Evolutionary conservation across 2,797 vertebrate genomes (phyloP), one percentile per base, ranked within the genome.

Genomic region (Picus viridis): DNA sequence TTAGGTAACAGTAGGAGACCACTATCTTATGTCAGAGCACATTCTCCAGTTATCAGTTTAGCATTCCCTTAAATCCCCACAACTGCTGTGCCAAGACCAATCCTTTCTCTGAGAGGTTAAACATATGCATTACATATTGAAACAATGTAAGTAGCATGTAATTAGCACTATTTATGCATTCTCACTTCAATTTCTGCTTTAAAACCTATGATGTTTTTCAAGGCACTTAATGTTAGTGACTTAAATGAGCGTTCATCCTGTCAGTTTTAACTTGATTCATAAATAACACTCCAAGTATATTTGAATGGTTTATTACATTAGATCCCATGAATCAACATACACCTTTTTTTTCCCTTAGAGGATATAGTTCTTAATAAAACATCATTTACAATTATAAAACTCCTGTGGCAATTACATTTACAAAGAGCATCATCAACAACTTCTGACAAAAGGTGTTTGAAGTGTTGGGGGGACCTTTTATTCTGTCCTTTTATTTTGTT

Each of bases 401-500:
- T 93, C 32, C 22, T 74, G 93, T 77, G 89, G 90, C 95, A 96
- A 97, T 97, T 97, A 96, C 93, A 96, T 95, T 95, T 96, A 95
- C 90, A 95, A 97, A 94, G 87, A 92, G 83, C 65, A 87, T 95
- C 94, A 92, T 59, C 24, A 2, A 92, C 91, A 97, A 96, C 78
- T 96, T 95, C 49, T 90, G 97, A 97, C 95, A 97, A 97, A 98
- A 97, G 95, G 95, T 91, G 80, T 78, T 94, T 93, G 62, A 41
- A n/a, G 83, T 80, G 61, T 30, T 56, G 30, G 58, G 41, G 45
- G 24, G 30, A 19, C 39, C 36, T 62, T 78, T 84, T 22, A 86
- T 75, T 62, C 45, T 54, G 45, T 80, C 53, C 3, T 65, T 54
- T 26, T 14, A 49, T 53, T 17, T 14, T 30, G 43, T 39, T 53